phyloP scores from a whole-genome alignment of 2,888 invertebrate species.

The Epirrhoe tristata region DNA sequence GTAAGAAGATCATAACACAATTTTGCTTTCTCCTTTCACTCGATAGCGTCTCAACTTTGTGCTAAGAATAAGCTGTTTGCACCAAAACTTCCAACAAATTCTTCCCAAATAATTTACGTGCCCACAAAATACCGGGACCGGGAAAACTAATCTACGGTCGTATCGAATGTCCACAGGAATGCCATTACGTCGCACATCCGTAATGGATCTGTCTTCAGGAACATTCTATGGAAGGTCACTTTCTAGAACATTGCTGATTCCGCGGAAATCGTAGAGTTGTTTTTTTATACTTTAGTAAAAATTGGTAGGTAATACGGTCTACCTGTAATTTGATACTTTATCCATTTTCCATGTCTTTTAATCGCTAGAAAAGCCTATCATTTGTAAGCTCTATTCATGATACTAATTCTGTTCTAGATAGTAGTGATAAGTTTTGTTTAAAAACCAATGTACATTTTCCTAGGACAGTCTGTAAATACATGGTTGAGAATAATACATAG shows the following conservation, averaged over 20 bases:
- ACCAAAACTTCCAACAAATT: slow-evolving; percentile 3
- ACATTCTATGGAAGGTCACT: slow-evolving; percentile 15
- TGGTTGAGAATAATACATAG: no score
- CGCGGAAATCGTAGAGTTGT: neutral
- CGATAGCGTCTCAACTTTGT: neutral
- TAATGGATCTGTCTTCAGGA: slow-evolving; percentile 22
- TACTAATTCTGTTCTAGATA: no score
- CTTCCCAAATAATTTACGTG: slow-evolving; percentile 17
- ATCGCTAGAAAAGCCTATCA: no score
- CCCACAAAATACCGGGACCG: slow-evolving; percentile 17
- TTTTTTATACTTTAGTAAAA: no score
- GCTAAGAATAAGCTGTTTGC: neutral
- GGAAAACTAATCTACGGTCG: slow-evolving; percentile 24
- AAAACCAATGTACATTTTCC: no score
- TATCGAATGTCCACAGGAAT: slow-evolving; percentile 32
- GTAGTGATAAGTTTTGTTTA: no score
- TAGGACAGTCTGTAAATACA: no score
- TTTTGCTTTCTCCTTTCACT: neutral
- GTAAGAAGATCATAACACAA: no score
- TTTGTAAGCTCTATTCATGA: no score
- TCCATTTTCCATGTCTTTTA: no score
- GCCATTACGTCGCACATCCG: slow-evolving; percentile 21
- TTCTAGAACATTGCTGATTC: slow-evolving; percentile 6
- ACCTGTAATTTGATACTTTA: no score
- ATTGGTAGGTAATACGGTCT: no score